Base-by-base conservation (phyloP, 1,140 invertebrate species). In the Drosophila biarmipes region DNA sequence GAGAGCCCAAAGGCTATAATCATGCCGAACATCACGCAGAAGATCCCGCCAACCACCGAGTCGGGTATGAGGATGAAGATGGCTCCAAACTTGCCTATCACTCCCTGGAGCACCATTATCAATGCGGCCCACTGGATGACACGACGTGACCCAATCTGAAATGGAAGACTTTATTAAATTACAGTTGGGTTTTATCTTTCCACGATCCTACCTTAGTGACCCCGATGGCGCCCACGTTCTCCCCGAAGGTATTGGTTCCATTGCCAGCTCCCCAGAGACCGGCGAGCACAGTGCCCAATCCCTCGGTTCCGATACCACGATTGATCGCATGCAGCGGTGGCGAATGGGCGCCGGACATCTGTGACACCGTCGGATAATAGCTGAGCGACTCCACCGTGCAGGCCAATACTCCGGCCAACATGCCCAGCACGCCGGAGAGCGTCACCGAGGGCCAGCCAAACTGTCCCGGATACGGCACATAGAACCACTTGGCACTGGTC, bases 171-270 rank as follows among this genome's bases (percentile, higher is more conserved):
- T 42, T 19, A 11, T 19, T 42, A 7, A 19, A 5, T 10, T 12
- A 4, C 1, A 2, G 21, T 29, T 2, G 35, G 0, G 29, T 10
- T 15, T 17, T 31, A 4, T 15, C 24, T 11, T 15, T 15, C 4
- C 10, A 7, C 6, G n/a, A 17, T 7, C 58, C 78, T 34, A 94
- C 94, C 92, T 95, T 95, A 4, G 94, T 95, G 6, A 95, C 94
- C 48, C 97, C 97, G 64, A 98, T 97, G 11, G 96, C 97, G 5
- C 97, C 97, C 43, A 98, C 96, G 91, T 98, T 98, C 92, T 97
- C 96, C 15, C 96, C 95, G 80, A 97, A 98, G 0, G 96, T 97
- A 63, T 97, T 97, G 3, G 97, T 97, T 2, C 96, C 97, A 80
- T 97, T 97, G 5, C 96, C 96, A 87, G 94, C 96, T 4, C 97